Base-by-base conservation (phyloP, 2,888 invertebrate genomes). In the Sphaeridia pumilis region DNA sequence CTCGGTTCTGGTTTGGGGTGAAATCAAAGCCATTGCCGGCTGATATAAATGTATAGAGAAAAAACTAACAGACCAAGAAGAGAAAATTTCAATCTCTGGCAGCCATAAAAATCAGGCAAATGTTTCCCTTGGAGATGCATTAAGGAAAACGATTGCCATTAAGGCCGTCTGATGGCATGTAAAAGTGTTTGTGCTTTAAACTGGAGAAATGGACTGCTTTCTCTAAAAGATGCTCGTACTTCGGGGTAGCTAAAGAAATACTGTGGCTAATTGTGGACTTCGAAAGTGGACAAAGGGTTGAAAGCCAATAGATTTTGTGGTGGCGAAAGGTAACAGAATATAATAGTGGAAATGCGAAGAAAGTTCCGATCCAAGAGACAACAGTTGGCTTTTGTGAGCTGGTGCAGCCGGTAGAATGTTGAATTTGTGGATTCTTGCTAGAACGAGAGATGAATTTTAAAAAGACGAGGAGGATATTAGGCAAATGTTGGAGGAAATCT, bases 331-430 rank as follows among this genome's bases (percentile, higher is more conserved):
- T 2, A 25, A 26, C 25, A 42, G 20, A n/a, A 24, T 21, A 27
- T 36, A 17, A 21, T 12, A 24, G 43, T 22, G 25, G 36, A 22
- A 47, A 25, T 24, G 31, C n/a, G n/a, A n/a, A 24, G 36, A 35
- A 27, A 27, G 31, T 12, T 14, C 14, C 24, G 20, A 46, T 22
- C 46, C 22, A 27, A 24, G 36, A 35, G 60, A 62, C 62, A 62
- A 62, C 62, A 62, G 62, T 62, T 62, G 62, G 62, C 56, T 52
- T 28, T 35, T 49, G 45, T 57, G 42, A 46, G 28, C 47, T 44
- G 44, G 51, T 51, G 51, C 42, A 46, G 36, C 46, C 41, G 42
- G 54, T 53, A 58, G 56, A 58, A 50, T 55, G 56, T 56, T 52
- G 53, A n/a, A n/a, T n/a, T n/a, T n/a, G n/a, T n/a, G n/a, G 58